Evolutionary conservation across 2,888 invertebrate species (phyloP).

Genomic region (Chironomus tentans): DNA sequence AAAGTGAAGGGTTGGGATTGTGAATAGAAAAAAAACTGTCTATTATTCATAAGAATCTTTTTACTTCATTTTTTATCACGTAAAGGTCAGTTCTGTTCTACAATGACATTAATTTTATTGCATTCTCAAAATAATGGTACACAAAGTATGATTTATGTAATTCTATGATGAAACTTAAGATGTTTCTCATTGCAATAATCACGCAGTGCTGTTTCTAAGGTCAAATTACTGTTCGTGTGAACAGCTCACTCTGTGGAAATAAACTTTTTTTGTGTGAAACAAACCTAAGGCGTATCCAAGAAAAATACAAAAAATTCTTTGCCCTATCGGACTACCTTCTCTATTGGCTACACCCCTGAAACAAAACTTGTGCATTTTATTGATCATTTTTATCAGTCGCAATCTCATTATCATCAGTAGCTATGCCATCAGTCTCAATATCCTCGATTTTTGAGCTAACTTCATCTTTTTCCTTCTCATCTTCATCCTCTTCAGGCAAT

Average conservation of each 20-base stretch:
- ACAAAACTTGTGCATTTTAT: too few species aligned
- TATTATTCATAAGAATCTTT: not conserved
- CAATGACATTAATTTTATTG: slow-evolving; percentile 10
- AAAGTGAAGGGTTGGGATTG: not conserved
- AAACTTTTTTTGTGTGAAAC: too few species aligned
- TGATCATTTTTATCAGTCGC: too few species aligned
- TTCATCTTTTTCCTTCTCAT: not conserved
- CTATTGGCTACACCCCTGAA: too few species aligned
- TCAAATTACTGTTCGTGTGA: not conserved
- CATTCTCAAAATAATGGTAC: too few species aligned
- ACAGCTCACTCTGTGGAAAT: not conserved
- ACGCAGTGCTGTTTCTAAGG: not conserved
- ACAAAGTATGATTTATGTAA: too few species aligned
- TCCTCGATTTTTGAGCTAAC: not conserved
- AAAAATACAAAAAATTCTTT: too few species aligned
- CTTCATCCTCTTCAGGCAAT: not conserved
- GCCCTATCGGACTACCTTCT: too few species aligned
- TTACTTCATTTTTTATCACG: not conserved
- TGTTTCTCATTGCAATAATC: slow-evolving; percentile 13
- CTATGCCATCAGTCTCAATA: too few species aligned
- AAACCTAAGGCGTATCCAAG: too few species aligned
- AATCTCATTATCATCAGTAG: too few species aligned
- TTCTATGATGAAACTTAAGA: not conserved
- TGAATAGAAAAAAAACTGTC: not conserved
- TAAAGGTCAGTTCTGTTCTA: slow-evolving; percentile 19